Conservation (phyloP, 2,113 vertebrate species). For the Phyllostomus discolor region DNA sequence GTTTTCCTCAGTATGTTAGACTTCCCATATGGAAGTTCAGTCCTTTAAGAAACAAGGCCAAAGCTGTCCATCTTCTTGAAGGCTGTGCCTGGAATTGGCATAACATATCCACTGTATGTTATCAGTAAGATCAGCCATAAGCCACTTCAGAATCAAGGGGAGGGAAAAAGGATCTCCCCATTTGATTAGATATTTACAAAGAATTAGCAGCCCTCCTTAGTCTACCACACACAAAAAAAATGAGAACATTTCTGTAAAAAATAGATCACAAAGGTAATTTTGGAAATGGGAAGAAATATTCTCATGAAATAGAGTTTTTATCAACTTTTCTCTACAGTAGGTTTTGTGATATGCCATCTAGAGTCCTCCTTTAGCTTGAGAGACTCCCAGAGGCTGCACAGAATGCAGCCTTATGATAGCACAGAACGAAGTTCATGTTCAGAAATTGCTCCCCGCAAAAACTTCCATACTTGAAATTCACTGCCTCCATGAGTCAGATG, state of each 20-base stretch:
- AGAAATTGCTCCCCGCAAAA: background rate
- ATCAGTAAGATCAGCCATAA: background rate
- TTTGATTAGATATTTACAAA: background rate
- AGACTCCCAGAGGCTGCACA: background rate
- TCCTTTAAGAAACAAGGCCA: background rate
- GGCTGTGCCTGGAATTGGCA: background rate
- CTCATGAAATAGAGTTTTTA: background rate
- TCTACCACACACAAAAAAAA: background rate
- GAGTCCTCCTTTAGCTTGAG: background rate
- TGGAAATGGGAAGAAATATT: background rate
- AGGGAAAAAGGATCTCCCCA: background rate
- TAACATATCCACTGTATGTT: background rate
- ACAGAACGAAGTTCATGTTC: background rate
- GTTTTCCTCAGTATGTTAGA: background rate
- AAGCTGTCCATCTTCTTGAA: background rate
- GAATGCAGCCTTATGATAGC: background rate
- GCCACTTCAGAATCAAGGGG: background rate
- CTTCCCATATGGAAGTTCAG: background rate
- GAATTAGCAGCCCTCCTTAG: background rate
- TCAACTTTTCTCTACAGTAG: background rate
- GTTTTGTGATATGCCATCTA: background rate
- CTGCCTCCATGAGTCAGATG: accelerated
- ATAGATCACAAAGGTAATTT: background rate
- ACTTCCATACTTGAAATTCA: background rate
- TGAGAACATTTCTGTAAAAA: background rate